These are phyloP conservation scores for Sinotaia quadrata DNA, from an alignment of 2,888 invertebrate species.

Conservation along the genomic window DNA sequence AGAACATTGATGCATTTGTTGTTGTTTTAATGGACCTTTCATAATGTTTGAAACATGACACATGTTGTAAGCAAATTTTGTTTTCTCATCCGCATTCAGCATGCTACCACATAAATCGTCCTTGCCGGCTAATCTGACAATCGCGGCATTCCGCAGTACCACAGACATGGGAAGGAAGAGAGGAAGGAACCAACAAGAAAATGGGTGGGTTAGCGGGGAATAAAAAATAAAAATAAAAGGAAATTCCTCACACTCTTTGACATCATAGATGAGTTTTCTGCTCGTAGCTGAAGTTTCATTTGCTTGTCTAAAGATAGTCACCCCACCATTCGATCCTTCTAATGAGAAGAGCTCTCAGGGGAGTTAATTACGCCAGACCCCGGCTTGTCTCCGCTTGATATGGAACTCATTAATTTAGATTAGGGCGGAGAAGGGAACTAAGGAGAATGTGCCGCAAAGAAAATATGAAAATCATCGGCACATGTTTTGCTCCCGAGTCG, in stretches of 20 bases:
- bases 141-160: too few species aligned
- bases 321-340: constrained; percentile 19
- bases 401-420: constrained; percentile 25
- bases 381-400: constrained; percentile 19
- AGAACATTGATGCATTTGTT: too few species aligned
- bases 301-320: constrained; percentile 18
- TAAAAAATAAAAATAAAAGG: too few species aligned
- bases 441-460: not conserved
- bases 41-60: too few species aligned
- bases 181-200: too few species aligned
- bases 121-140: too few species aligned
- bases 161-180: too few species aligned
- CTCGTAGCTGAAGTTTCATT: constrained; percentile 24
- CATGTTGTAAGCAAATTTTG: too few species aligned
- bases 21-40: too few species aligned
- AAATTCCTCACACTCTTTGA: not conserved
- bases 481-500: not conserved
- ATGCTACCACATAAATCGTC: too few species aligned
- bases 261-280: constrained; percentile 20
- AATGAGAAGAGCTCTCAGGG: constrained; percentile 25
- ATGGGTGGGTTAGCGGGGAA: too few species aligned
- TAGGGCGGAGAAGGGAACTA: not conserved
- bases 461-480: constrained; percentile 17
- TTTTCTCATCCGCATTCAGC: too few species aligned
- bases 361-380: constrained; percentile 24